Percentiles rank a stretch among this genome's conserved stretches.
Evolutionary conservation across 2,888 invertebrate genomes (phyloP).

Genomic region (Lampropteryx suffumata): DNA sequence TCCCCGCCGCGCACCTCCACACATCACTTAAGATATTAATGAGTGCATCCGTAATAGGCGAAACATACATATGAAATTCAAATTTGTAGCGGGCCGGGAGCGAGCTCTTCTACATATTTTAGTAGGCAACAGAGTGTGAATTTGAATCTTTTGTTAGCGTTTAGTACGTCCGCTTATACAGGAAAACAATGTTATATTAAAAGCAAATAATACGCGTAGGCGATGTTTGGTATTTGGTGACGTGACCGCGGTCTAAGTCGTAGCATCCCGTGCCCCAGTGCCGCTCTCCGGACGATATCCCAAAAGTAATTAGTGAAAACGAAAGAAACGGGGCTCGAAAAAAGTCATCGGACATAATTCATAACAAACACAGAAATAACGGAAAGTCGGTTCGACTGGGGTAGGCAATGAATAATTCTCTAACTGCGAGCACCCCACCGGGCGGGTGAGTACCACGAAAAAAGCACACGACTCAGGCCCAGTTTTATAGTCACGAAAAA

Average conservation of each 20-base stretch:
- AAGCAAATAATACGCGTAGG: slow-evolving; percentile 42
- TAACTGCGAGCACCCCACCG: slow-evolving; percentile 78
- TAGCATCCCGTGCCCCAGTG: background rate
- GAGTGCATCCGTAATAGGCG: slow-evolving; percentile 82
- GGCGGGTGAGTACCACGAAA: slow-evolving; percentile 70
- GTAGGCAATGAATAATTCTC: slow-evolving; percentile 83
- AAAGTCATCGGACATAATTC: slow-evolving; percentile 82
- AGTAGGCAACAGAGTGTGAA: slow-evolving; percentile 82
- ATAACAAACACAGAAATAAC: slow-evolving; percentile 83
- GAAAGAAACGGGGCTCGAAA: slow-evolving; percentile 75
- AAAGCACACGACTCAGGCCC: slow-evolving; percentile 75
- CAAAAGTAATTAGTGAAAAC: slow-evolving; percentile 78
- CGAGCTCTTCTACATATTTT: slow-evolving; percentile 80
- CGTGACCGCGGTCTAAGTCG: background rate
- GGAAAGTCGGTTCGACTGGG: slow-evolving; percentile 79
- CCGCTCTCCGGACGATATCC: slow-evolving; percentile 27
- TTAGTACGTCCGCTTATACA: slow-evolving; percentile 67
- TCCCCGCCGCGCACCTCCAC: slow-evolving; percentile 52
- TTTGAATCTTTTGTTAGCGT: slow-evolving; percentile 82
- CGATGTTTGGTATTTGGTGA: slow-evolving; percentile 1
- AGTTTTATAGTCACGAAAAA: slow-evolving; percentile 80
- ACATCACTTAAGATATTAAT: slow-evolving; percentile 83
- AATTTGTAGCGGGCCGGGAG: slow-evolving; percentile 79
- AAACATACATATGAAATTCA: slow-evolving; percentile 83
- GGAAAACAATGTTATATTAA: slow-evolving; percentile 64